Base-by-base conservation (phyloP, 2,888 invertebrate genomes). In the Dermolepida albohirtum region DNA sequence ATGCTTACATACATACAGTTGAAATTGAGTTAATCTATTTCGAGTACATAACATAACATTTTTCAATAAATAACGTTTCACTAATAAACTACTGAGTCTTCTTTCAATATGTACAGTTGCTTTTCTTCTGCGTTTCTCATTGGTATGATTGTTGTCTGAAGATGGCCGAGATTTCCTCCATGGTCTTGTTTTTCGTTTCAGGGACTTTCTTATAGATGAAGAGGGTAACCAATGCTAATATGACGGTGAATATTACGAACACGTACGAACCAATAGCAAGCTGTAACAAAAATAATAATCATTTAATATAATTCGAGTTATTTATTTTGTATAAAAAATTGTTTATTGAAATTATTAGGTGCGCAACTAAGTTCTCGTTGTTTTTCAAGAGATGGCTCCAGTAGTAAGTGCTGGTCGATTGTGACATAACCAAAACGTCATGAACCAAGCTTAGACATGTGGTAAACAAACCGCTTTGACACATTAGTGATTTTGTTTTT, bases 151-250 rank as follows among this genome's bases (percentile, higher is more conserved):
- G 86, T 75, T 93, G 92, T 74, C 92, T 87, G 81, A 93, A 94
- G 88, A 92, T 89, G 16, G 92, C 91, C 0, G 92, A 90, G 57
- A 95, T 94, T 80, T 95, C 95, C 79, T 95, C 94, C 57, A 92
- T 87, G 0, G 92, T 91, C 78, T 92, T 93, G 81, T 93, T 92
- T 81, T 93, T 96, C 0, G 96, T 96, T 82, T 96, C 96, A 0
- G 96, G 96, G 0, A 96, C 93, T 81, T 92, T 94, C 79, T 89
- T 89, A 80, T 86, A 91, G 29, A 95, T 92, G 85, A 95, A 96
- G 1, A 91, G n/a, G 52, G 90, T 87, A 82, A 93, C 94, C 51
- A 92, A 69, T 0, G 87, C 82, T 75, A 95, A 90, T 0, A 95
- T 85, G 0, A 85, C 85, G 0, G 92, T 91, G 84, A 96, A 97